A percentile compares a stretch with the other conserved stretches of the same genome.
These are phyloP conservation scores for Pristionchus japonicus DNA, from an alignment of 2,888 invertebrate genomes.

Conservation along the genomic window DNA sequence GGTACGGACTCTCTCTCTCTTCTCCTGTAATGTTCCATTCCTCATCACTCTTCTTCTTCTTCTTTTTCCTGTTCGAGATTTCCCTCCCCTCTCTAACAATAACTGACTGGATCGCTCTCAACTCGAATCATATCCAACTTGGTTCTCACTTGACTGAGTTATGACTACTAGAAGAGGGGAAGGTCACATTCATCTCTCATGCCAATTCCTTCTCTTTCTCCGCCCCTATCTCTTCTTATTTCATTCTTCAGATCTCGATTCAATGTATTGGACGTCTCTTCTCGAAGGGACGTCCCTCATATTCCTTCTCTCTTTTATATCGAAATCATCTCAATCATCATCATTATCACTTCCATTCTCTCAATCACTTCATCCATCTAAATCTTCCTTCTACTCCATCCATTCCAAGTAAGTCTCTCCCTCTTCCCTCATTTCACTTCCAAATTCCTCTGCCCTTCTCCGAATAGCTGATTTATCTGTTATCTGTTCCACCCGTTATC, in stretches of 20 bases:
- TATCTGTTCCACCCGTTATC: slow-evolving; percentile 11
- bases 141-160: slow-evolving; percentile 32
- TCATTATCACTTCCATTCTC: neutral
- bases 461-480: neutral
- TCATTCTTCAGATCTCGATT: neutral
- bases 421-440: neutral
- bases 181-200: neutral
- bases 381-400: slow-evolving; percentile 26
- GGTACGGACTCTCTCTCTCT: neutral
- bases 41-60: slow-evolving; percentile 31
- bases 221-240: neutral
- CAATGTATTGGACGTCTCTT: slow-evolving; percentile 16
- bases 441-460: neutral
- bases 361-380: slow-evolving; percentile 20
- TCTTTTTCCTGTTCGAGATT: neutral
- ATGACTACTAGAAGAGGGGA: slow-evolving; percentile 2
- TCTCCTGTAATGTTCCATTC: slow-evolving; percentile 21
- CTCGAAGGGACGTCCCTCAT: slow-evolving; percentile 16
- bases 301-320: neutral
- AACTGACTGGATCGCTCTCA: slow-evolving; percentile 23
- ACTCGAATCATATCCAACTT: slow-evolving; percentile 34
- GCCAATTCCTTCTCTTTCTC: neutral
- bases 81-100: slow-evolving; percentile 29
- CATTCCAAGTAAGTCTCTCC: neutral
- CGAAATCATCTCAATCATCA: neutral